Base-by-base conservation (phyloP, 2,113 vertebrate species). In the Xiphophorus maculatus region DNA sequence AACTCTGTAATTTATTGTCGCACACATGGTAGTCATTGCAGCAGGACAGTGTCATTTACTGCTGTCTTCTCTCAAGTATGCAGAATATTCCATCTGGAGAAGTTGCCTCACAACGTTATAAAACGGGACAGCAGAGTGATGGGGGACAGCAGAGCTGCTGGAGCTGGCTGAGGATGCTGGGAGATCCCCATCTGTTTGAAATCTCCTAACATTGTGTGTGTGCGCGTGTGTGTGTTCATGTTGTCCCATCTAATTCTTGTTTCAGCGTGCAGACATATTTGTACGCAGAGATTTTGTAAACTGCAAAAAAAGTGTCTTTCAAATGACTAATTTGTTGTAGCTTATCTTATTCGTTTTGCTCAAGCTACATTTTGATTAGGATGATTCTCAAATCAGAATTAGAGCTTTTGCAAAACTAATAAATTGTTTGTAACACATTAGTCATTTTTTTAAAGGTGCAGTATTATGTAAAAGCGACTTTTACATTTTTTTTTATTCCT, bases 21-120 rank as follows among this genome's bases (percentile, higher is more conserved):
- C 88, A 91, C 91, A 93, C 89, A 92, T 93, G 89, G 85, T 76
- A 90, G 90, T 93, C 81, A 91, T 93, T 88, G 84, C 85, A 68
- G 61, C 73, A 91, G 91, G 91, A 91, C 87, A 88, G 78, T 88
- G 88, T 83, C 82, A 83, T 93, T 90, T 91, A 89, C 84, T 87
- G 86, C 86, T 86, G 89, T 88, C 83, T 84, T 90, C 82, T 86
- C 84, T 82, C 80, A 86, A 89, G 83, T 77, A 85, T 89, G 90
- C 82, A 83, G 89, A 90, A 88, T 81, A 91, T 89, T 83, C 86
- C 83, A 90, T 85, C 84, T 85, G 77, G 74, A 71, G 77, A 84
- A 72, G 88, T 90, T 85, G 87, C 82, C 80, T 85, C 81, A 86
- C 83, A 75, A 74, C 66, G 75, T 84, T 77, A 73, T 82, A 73